Conservation (phyloP, 2,797 vertebrate species). For the Bovichtus variegatus region DNA sequence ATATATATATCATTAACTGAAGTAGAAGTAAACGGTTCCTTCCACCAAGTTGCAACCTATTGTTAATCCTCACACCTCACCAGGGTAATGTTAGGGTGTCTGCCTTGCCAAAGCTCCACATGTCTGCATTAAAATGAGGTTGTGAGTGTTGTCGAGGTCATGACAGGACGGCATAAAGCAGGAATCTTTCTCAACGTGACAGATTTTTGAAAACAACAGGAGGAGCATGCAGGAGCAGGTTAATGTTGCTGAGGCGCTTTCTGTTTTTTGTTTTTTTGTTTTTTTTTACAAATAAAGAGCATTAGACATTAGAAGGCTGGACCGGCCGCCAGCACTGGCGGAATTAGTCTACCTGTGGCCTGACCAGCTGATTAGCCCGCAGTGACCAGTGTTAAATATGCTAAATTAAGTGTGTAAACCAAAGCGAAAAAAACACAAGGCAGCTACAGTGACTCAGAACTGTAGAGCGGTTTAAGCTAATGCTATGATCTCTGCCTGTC, state of each 20-base stretch:
- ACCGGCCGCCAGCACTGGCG: neutral
- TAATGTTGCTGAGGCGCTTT: slow-evolving; percentile 16
- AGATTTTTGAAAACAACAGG: slow-evolving; percentile 31
- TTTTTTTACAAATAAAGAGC: neutral
- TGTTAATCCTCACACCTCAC: slow-evolving; percentile 24
- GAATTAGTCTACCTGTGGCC: neutral
- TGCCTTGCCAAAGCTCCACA: slow-evolving; percentile 16
- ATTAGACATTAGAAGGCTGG: neutral
- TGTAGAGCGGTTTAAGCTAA: slow-evolving; percentile 5
- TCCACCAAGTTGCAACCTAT: neutral
- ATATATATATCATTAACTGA: too few relatives aligned
- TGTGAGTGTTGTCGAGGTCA: slow-evolving; percentile 31
- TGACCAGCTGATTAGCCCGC: neutral
- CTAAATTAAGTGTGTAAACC: neutral
- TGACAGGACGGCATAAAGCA: slow-evolving; percentile 1
- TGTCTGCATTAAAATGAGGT: slow-evolving; percentile 37
- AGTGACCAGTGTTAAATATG: slow-evolving; percentile 3
- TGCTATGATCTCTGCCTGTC: neutral
- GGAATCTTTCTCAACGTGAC: slow-evolving; percentile 22
- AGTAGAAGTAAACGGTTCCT: neutral
- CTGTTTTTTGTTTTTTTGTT: slow-evolving; percentile 6
- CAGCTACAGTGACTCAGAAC: neutral
- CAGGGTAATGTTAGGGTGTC: neutral
- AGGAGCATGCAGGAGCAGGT: slow-evolving; percentile 2
- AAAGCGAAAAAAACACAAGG: neutral